These are phyloP conservation scores for Parascotia fuliginaria DNA, from an alignment of 2,888 invertebrate genomes.

Conservation along the genomic window DNA sequence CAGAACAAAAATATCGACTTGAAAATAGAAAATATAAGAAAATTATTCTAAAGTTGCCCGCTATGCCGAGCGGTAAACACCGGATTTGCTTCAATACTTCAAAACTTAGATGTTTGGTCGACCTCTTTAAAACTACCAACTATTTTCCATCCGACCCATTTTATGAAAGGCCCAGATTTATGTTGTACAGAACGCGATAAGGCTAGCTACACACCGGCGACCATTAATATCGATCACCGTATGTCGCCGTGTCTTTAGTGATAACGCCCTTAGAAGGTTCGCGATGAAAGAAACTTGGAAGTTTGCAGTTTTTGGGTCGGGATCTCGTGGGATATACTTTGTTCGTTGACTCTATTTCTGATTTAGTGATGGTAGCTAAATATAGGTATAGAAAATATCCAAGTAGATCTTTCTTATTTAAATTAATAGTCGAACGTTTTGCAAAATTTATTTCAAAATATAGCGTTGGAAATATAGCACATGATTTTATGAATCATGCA, in stretches of 20 bases:
- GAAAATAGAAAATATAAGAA: neutral
- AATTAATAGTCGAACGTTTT: too few relatives aligned
- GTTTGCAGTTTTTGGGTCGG: constrained; percentile 27
- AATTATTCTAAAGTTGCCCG: constrained; percentile 13
- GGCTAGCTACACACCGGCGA: constrained; percentile 50
- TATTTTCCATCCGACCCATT: constrained; percentile 48
- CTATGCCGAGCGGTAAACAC: constrained; percentile 14
- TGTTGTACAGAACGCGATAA: constrained; percentile 70
- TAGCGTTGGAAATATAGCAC: too few relatives aligned
- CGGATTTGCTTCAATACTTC: constrained; percentile 22
- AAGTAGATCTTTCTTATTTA: too few relatives aligned
- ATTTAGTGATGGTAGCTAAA: too few relatives aligned
- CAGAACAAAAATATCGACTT: neutral
- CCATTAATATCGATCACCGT: constrained; percentile 80
- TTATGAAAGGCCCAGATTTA: constrained; percentile 59
- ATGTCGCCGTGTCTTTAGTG: constrained; percentile 62
- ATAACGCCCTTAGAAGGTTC: constrained; percentile 68
- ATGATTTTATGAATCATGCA: too few relatives aligned
- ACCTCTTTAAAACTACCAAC: constrained; percentile 46
- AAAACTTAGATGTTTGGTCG: constrained; percentile 12
- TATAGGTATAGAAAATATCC: too few relatives aligned
- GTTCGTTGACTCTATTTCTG: too few relatives aligned
- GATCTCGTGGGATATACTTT: constrained; percentile 23
- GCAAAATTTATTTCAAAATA: too few relatives aligned
- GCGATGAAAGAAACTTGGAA: constrained; percentile 43